Base-by-base conservation (phyloP, 2,888 invertebrate species). In the Mactromeris polynyma region DNA sequence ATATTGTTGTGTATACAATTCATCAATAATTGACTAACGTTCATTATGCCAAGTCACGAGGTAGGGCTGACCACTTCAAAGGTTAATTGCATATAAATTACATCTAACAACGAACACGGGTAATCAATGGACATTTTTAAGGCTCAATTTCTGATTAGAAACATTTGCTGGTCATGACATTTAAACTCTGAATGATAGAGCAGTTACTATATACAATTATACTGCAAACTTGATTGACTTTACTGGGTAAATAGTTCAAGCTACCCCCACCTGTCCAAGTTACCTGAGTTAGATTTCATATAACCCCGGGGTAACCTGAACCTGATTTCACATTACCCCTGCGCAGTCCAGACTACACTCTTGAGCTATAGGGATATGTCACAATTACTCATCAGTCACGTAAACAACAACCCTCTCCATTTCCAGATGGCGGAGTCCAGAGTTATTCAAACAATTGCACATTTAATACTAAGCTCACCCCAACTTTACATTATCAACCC, bases 11-110 rank as follows among this genome's bases (percentile, higher is more conserved):
- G 19, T 73, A 73, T 9, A 73, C 73, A 73, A 73, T 73, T 26
- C 73, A 36, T 73, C 73, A 73, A 73, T 73, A 36, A 73, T 73
- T 73, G 33, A 73, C 73, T 33, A 17, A 17, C 36, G 36, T 36
- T 73, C 73, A 73, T 73, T 73, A 73, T 73, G 31, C 73, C 36
- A 36, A 73, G 73, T 73, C 73, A 73, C 73, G 73, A 73, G 36
- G 26, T 26, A 9, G 36, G 73, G 17, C 26, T 73, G 73, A 36
- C 26, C 33, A 73, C 36, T 33, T 3, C 73, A 19, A 36, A 73
- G 73, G 73, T 33, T 73, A 73, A 73, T 73, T 73, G 36, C 17
- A 19, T 36, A 73, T 73, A 73, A 36, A 36, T 73, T 73, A 73
- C 73, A 36, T 36, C 33, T 73, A 17, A 26, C 3, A 33, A 19